A percentile compares a stretch with the other conserved stretches of the same genome.
These are phyloP conservation scores for Dione vanillae DNA, from an alignment of 2,888 invertebrate genomes.

Conservation along the genomic window DNA sequence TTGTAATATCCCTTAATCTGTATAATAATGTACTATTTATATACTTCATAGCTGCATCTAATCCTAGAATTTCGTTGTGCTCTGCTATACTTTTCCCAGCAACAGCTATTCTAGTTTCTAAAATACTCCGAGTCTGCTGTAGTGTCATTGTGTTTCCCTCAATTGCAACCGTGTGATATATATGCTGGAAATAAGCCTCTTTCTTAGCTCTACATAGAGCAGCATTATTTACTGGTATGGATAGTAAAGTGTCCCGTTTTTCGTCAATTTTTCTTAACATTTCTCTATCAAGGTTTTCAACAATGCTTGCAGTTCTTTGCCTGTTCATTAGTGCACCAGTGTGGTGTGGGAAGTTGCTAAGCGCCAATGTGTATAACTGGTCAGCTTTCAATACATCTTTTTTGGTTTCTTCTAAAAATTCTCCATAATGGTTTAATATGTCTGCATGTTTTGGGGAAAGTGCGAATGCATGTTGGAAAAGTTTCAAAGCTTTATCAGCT, in stretches of 20 bases:
- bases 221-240: constrained; percentile 91
- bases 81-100: constrained; percentile 97
- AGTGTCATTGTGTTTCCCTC: constrained; percentile 99
- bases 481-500: constrained; percentile 91
- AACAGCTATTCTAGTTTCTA: constrained; percentile 92
- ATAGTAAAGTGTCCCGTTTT: constrained; percentile 91
- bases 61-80: constrained; percentile 97
- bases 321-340: constrained; percentile 91
- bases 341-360: constrained; percentile 93
- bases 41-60: constrained; percentile 97
- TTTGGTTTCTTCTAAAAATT: constrained; percentile 94
- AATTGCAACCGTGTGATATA: constrained; percentile 98
- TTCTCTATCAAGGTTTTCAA: constrained; percentile 93
- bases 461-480: constrained; percentile 95
- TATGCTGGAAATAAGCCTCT: constrained; percentile 97
- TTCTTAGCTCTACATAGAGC: constrained; percentile 94
- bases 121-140: constrained; percentile 94
- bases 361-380: constrained; percentile 93
- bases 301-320: constrained; percentile 93
- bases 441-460: constrained; percentile 96
- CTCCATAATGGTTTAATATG: constrained; percentile 95
- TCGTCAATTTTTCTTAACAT: constrained; percentile 91
- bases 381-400: constrained; percentile 95
- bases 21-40: constrained; percentile 92
- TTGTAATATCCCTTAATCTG: constrained; percentile 89